Percentiles rank a stretch among this genome's conserved stretches.
Evolutionary conservation across 2,113 vertebrate genomes (phyloP).

Genomic region (Caranx ignobilis): DNA sequence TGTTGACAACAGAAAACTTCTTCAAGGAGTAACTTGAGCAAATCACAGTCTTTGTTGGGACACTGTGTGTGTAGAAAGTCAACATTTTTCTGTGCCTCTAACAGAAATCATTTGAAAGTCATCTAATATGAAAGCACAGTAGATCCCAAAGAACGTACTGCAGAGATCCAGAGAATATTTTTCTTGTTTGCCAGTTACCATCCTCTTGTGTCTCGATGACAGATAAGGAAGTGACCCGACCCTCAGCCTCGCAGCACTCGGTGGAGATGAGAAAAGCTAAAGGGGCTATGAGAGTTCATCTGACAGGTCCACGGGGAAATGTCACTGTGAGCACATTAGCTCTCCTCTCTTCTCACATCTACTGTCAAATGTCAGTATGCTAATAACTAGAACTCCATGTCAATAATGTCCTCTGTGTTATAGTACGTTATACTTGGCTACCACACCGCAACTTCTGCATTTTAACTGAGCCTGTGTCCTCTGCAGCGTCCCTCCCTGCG

Average conservation of each 20-base stretch:
- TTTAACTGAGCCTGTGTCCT: slow-evolving; percentile 6
- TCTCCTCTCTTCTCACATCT: slow-evolving; percentile 43
- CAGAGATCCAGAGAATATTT: slow-evolving; percentile 18
- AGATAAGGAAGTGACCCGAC: slow-evolving; percentile 62
- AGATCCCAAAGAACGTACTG: slow-evolving; percentile 4
- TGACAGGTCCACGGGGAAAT: slow-evolving; percentile 58
- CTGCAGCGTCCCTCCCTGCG: slow-evolving; percentile 13
- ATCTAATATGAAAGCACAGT: background rate
- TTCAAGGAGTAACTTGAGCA: slow-evolving; percentile 12
- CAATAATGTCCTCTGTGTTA: slow-evolving; percentile 32
- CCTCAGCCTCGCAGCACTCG: slow-evolving; percentile 25
- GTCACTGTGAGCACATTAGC: slow-evolving; percentile 58
- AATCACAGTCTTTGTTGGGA: background rate
- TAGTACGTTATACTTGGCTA: slow-evolving; percentile 7
- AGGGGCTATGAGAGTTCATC: slow-evolving; percentile 60
- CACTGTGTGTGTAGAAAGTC: slow-evolving; percentile 6
- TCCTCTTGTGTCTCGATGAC: slow-evolving; percentile 38
- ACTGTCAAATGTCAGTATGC: slow-evolving; percentile 68
- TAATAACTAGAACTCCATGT: slow-evolving; percentile 59
- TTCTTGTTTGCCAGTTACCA: slow-evolving; percentile 46
- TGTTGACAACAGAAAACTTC: slow-evolving; percentile 15
- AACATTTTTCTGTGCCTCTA: background rate
- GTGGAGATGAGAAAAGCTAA: slow-evolving; percentile 61
- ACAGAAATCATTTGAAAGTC: slow-evolving; percentile 18
- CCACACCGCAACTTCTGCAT: slow-evolving; percentile 17